phyloP scores from a whole-genome alignment of 2,113 vertebrate genomes.

The Riparia riparia region DNA sequence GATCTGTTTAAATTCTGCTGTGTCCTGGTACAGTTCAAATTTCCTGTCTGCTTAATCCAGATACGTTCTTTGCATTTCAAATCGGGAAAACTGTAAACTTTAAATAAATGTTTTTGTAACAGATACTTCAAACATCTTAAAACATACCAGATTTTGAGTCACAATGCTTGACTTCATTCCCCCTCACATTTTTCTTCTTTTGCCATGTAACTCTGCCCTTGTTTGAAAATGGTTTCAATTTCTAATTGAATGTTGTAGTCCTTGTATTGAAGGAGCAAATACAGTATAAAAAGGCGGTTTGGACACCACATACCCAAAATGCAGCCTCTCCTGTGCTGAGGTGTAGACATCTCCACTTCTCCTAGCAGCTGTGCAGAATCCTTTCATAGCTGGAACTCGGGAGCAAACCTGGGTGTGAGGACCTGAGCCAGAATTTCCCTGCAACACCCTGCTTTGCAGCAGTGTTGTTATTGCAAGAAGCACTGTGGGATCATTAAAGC shows the following conservation, averaged over 20 bases:
- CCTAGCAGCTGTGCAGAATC: not conserved
- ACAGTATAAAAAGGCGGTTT: not conserved
- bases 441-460: not conserved
- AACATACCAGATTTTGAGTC: not conserved
- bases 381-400: not conserved
- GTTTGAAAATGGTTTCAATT: not conserved
- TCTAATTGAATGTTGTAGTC: rapidly evolving
- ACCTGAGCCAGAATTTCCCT: not conserved
- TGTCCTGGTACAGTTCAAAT: constrained; percentile 18
- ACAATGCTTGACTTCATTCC: not conserved
- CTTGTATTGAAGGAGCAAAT: not conserved
- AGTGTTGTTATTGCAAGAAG: not conserved
- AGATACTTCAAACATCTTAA: not conserved
- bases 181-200: not conserved
- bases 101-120: not conserved
- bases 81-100: not conserved
- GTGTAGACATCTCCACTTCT: not conserved
- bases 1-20: constrained; percentile 10
- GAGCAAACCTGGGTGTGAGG: not conserved
- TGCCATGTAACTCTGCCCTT: not conserved
- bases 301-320: not conserved
- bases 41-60: constrained; percentile 34
- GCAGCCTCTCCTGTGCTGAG: not conserved
- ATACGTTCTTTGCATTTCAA: constrained; percentile 23
- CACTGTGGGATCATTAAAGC: not conserved